phyloP scores from a whole-genome alignment of 2,888 invertebrate species.

The Phymatocera aterrima region DNA sequence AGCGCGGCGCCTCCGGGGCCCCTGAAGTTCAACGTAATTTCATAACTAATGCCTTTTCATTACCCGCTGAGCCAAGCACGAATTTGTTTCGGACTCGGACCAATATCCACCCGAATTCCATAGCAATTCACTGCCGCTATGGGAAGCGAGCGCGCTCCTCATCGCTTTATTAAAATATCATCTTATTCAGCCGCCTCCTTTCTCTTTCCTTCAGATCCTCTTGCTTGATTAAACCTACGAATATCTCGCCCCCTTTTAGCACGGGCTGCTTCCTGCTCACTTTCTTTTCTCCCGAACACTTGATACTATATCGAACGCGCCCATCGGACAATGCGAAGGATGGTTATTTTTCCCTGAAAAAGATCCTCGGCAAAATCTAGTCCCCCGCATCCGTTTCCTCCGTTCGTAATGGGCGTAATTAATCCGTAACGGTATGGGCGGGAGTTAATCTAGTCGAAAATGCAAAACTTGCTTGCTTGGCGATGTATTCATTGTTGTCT shows the following conservation, averaged over 20 bases:
- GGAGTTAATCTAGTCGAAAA: constrained; percentile 29
- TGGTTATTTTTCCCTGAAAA: not conserved
- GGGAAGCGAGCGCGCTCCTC: not conserved
- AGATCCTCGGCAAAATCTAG: not conserved
- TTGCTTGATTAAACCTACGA: constrained; percentile 35
- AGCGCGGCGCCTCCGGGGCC: constrained; percentile 18
- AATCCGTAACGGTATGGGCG: constrained; percentile 25
- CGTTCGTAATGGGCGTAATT: constrained; percentile 16
- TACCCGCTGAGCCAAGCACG: constrained; percentile 24
- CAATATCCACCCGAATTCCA: constrained; percentile 38
- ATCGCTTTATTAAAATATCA: constrained; percentile 41
- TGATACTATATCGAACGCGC: not conserved
- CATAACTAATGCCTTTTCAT: constrained; percentile 45
- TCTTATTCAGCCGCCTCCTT: not conserved
- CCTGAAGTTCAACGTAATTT: constrained; percentile 27
- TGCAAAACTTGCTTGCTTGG: not conserved
- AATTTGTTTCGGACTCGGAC: constrained; percentile 41
- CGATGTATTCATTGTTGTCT: constrained; percentile 39
- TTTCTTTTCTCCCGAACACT: not conserved
- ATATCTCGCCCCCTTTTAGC: not conserved
- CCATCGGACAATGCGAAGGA: not conserved
- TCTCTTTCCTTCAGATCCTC: not conserved
- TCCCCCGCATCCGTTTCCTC: constrained; percentile 15
- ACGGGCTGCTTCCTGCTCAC: not conserved
- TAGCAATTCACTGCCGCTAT: not conserved